Evolutionary conservation across 2,888 invertebrate genomes (phyloP), one percentile per base, ranked within the genome.

Genomic region (Brachyptera putata): DNA sequence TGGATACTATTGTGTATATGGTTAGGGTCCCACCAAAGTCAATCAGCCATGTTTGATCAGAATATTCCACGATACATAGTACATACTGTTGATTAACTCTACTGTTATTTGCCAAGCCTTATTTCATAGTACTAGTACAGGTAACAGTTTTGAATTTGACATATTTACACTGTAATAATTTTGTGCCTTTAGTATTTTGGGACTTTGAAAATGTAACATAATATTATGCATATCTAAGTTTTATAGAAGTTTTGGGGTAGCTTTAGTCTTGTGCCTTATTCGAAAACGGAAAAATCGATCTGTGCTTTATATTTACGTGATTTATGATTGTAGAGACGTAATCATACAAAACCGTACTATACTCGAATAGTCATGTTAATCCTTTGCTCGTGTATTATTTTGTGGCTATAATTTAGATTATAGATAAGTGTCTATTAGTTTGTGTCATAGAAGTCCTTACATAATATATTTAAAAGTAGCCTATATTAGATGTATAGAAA

Each of bases 201-300:
- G 53, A 53, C 34, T 34, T 18, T 43, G 14, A 21, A 43, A 43
- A 43, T 43, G 21, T 43, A 43, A 43, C 43, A 30, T 53, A 53
- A 46, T 22, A 21, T 46, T 46, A 21, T 53, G 53, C 53, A 53
- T 53, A 53, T 53, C 53, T 53, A 53, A 53, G 53, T 53, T 53
- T 53, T 53, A 53, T 53, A 53, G 53, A 53, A 53, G 53, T 53
- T 53, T 53, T 53, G 53, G 53, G 53, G 53, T 53, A 53, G 53
- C 34, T 34, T 53, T 53, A 53, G 53, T 53, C 34, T 53, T 30
- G 53, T 53, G 53, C 53, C 53, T 53, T 53, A 53, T 34, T 53
- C 34, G 22, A 53, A 16, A 16, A 34, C 22, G 34, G 53, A 53
- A 53, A 34, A 36, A 53, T 50, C 53, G 53, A 53, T 36, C 34